Percentiles rank a stretch among this genome's conserved stretches.
These are phyloP conservation scores for Nyctibius bracteatus DNA, from an alignment of 2,113 vertebrate species.

Conservation along the genomic window DNA sequence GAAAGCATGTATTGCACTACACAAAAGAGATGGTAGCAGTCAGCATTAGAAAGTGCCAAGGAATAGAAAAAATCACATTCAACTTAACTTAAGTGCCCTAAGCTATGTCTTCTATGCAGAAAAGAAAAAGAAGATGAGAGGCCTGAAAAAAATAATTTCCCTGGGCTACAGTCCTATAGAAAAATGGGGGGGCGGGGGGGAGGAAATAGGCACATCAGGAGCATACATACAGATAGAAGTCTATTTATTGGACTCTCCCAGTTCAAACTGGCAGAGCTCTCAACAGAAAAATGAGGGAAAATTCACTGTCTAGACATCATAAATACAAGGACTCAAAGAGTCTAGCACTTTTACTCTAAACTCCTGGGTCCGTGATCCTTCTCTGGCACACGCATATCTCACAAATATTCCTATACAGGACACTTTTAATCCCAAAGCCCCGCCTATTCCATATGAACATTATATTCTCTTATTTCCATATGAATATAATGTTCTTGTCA, in stretches of 20 bases:
- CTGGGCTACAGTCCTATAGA: background rate
- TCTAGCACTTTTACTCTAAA: background rate
- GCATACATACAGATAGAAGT: background rate
- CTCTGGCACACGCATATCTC: background rate
- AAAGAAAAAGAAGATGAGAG: background rate
- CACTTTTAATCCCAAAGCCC: background rate
- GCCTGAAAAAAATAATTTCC: background rate
- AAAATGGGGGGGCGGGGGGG: background rate
- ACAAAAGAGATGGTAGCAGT: background rate
- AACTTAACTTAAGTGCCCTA: background rate
- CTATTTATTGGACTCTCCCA: background rate
- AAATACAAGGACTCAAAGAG: background rate
- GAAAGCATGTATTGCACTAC: background rate
- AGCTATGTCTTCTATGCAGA: background rate
- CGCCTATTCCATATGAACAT: background rate
- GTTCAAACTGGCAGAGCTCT: background rate
- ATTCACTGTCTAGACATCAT: background rate
- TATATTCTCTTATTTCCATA: background rate
- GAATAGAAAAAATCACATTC: background rate
- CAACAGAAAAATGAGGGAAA: background rate
- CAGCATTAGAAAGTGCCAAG: background rate
- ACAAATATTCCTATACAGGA: background rate
- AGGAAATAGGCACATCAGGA: background rate
- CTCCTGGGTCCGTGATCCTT: background rate
- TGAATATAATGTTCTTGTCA: rapidly evolving